A percentile compares a stretch with the other conserved stretches of the same genome.
phyloP scores from a whole-genome alignment of 2,113 vertebrate species.

The Dolichotis patagonum region DNA sequence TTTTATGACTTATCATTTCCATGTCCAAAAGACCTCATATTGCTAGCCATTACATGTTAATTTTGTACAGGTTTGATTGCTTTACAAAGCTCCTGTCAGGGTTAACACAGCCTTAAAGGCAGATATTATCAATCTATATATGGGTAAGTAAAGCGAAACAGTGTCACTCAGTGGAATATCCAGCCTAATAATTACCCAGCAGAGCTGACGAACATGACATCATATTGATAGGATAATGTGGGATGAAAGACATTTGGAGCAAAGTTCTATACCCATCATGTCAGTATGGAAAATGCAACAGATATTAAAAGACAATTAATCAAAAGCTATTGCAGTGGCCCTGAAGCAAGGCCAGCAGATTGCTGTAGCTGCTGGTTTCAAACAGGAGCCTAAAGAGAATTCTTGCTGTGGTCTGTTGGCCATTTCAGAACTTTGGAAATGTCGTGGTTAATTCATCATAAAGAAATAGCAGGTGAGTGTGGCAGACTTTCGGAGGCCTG shows the following conservation, averaged over 20 bases:
- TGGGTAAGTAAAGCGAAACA: constrained; percentile 11
- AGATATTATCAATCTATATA: not conserved
- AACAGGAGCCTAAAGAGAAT: no score
- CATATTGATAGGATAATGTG: not conserved
- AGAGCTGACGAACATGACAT: not conserved
- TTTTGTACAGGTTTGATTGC: constrained; percentile 2
- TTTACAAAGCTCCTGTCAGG: constrained; percentile 28
- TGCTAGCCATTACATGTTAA: not conserved
- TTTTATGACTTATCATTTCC: constrained; percentile 57
- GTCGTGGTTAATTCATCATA: no score
- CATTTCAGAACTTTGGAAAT: no score
- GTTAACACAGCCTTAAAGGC: constrained; percentile 9
- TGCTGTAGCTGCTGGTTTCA: no score
- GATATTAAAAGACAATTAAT: constrained; percentile 53
- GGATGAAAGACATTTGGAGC: not conserved
- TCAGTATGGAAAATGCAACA: not conserved
- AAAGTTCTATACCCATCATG: not conserved
- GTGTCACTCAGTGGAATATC: not conserved
- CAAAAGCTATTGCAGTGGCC: not conserved
- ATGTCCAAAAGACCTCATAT: constrained; percentile 18
- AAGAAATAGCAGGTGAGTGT: no score
- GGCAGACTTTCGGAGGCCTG: no score
- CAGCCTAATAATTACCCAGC: not conserved
- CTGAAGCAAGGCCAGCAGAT: no score
- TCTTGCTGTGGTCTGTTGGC: no score